phyloP scores from a whole-genome alignment of 2,113 vertebrate genomes.

The Acrocephalus arundinaceus region DNA sequence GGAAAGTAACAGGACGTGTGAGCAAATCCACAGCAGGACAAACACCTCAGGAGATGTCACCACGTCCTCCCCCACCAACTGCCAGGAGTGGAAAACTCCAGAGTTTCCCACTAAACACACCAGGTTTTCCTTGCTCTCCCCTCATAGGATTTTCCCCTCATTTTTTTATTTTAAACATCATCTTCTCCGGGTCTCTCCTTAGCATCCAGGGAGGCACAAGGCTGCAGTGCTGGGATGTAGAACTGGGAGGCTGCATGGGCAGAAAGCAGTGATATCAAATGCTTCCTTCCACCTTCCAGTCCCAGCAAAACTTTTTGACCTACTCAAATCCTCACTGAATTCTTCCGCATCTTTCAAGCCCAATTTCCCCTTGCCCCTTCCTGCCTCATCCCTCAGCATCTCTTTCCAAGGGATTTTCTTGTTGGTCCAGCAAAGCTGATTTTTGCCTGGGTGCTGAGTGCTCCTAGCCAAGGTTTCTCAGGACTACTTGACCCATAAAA shows the following conservation, averaged over 20 bases:
- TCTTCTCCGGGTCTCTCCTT: not conserved
- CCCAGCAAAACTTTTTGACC: not conserved
- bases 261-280: not conserved
- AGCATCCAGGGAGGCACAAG: not conserved
- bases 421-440: not conserved
- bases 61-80: rapidly evolving
- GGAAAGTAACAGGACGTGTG: not conserved
- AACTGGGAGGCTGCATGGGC: not conserved
- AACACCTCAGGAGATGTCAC: not conserved
- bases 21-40: not conserved
- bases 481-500: not conserved
- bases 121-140: not conserved
- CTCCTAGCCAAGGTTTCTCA: not conserved
- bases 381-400: not conserved
- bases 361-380: not conserved
- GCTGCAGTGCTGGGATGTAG: not conserved
- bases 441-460: not conserved
- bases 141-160: rapidly evolving
- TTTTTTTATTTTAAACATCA: not conserved
- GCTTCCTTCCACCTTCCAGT: not conserved
- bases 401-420: not conserved
- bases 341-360: not conserved
- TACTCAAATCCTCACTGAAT: not conserved
- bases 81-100: not conserved
- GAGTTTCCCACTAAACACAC: not conserved